Evolutionary conservation across 2,888 invertebrate species (phyloP), one percentile per base, ranked within the genome.

Genomic region (Andrena camellia): DNA sequence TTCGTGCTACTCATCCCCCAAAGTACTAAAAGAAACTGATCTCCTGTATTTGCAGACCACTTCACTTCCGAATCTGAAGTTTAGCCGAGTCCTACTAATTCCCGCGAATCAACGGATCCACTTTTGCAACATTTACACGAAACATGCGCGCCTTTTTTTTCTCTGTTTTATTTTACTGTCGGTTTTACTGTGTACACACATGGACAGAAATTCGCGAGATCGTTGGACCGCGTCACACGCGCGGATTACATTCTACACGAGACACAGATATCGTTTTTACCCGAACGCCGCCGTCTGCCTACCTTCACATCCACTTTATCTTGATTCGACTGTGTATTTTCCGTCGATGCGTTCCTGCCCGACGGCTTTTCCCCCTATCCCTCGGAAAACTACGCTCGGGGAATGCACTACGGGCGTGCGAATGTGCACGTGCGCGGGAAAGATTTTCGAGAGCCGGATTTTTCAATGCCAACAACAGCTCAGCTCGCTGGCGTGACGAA

Each of bases 341-440:
- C 84, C 88, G 78, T 81, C 83, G 86, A 85, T 82, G 90, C 78
- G 83, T 85, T 80, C 68, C 68, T 63, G 42, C 35, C 17, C 60
- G 31, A 54, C 64, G 69, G 48, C 54, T 74, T 73, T 76, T 75
- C 84, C 70, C 76, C 60, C 67, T 50, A 66, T 62, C 69, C 79
- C 26, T 26, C 50, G 72, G 52, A 73, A 72, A 86, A 76, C 83
- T 74, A 71, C 63, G 68, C 68, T 67, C 63, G 8, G 69, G 67
- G 76, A 71, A 70, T 68, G 76, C 71, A 72, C 64, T 63, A 70
- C 78, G 80, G 52, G 50, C 91, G 88, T 92, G 92, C 86, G 92
- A 92, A 92, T 88, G 84, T 83, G 82, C 91, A 90, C 90, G 89
- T 91, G 92, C 83, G 70, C 71, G 48, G 72, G 68, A 71, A 82